Base-by-base conservation (phyloP, 2,113 vertebrate genomes). In the Dissostichus mawsoni region DNA sequence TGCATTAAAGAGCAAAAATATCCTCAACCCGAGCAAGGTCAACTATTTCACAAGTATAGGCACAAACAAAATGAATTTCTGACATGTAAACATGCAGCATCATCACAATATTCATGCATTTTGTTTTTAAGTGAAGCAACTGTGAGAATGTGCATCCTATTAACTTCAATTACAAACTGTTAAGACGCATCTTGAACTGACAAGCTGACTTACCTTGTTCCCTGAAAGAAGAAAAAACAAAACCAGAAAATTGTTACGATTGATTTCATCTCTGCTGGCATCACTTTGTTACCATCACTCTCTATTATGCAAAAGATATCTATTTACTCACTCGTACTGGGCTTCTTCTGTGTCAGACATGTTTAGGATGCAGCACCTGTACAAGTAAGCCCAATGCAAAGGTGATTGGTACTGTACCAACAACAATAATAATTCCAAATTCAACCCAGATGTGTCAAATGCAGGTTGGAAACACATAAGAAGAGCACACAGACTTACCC, bases 331-430 rank as follows among this genome's bases (percentile, higher is more conserved):
- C 97, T 96, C 96, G 18, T 90, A 87, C 17, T 95, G 90, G 0
- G 79, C 89, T 13, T 97, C 97, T 80, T 97, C 97, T 0, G 91
- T 83, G 84, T 97, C 96, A 0, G 97, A 99, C 97, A 99, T 99
- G 87, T 87, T 93, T 69, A 57, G 17, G 51, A 76, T 10, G 74
- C 76, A 74, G 74, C 69, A 77, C 86, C 93, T 93, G 83, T 18
- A 76, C 69, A 33, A 36, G 29, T 20, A 58, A 85, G 51, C 23
- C 23, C 55, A 25, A 11, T 36, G 36, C 12, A 79, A 47, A 74
- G 52, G 45, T 57, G 14, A 72, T 5, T 48, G 12, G 29, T 7
- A 66, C 29, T 17, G n/a, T 52, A 76, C 73, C 36, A 63, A 23
- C 8, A 62, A 36, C 74, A 48, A 57, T 29, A 33, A 47, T 57